phyloP scores from a whole-genome alignment of 2,113 vertebrate genomes.

The Gasterosteus nipponicus region DNA sequence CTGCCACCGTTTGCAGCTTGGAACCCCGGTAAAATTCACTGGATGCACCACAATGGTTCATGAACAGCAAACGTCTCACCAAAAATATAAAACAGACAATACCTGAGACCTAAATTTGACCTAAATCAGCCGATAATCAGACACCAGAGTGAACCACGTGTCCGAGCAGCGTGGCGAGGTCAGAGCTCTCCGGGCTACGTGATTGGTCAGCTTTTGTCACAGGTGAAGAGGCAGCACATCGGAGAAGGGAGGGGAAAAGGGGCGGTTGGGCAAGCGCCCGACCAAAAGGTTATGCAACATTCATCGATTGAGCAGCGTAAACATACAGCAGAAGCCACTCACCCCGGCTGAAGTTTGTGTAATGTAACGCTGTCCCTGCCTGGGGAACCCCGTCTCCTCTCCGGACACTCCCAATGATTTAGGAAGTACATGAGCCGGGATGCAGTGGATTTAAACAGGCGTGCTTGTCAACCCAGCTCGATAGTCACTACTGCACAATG shows the following conservation, averaged over 20 bases:
- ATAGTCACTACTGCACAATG: slow-evolving; percentile 21
- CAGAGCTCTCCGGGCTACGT: slow-evolving; percentile 31
- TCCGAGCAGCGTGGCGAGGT: slow-evolving; percentile 51
- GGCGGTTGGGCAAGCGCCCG: slow-evolving; percentile 57
- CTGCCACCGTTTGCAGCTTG: not conserved
- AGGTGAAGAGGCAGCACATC: slow-evolving; percentile 57
- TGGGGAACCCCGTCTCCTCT: slow-evolving; percentile 47
- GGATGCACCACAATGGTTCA: not conserved
- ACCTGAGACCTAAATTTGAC: not conserved
- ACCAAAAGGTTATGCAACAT: slow-evolving; percentile 69
- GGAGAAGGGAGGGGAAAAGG: slow-evolving; percentile 1
- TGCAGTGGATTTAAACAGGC: slow-evolving; percentile 41
- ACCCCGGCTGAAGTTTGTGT: slow-evolving; percentile 57
- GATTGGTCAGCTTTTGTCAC: slow-evolving; percentile 48
- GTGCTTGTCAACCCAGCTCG: slow-evolving; percentile 18
- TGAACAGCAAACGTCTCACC: not conserved
- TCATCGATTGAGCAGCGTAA: slow-evolving; percentile 64
- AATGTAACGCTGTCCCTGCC: slow-evolving; percentile 30
- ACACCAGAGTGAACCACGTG: slow-evolving; percentile 52
- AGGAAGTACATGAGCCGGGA: slow-evolving; percentile 47
- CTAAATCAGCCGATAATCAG: slow-evolving; percentile 51
- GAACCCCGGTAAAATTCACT: not conserved
- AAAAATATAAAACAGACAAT: not conserved
- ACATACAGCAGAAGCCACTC: slow-evolving; percentile 74
- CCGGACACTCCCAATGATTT: slow-evolving; percentile 58